These are phyloP conservation scores for Drosophila rufa DNA, from an alignment of 1,140 invertebrate genomes.

Conservation along the genomic window DNA sequence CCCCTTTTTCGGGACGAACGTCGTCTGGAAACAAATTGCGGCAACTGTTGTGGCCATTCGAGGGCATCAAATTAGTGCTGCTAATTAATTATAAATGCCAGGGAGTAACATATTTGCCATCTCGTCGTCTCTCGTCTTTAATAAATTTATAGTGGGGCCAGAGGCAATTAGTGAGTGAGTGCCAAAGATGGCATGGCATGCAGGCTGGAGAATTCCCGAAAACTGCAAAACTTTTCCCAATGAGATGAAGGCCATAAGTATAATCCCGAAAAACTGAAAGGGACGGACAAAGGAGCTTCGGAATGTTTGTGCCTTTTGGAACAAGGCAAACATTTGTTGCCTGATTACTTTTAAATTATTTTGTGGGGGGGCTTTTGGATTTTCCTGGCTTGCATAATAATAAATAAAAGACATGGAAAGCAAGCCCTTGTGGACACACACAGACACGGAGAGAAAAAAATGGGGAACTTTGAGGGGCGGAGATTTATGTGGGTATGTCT, in stretches of 20 bases:
- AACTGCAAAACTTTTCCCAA: slow-evolving; percentile 15
- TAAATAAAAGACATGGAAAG: slow-evolving; percentile 66
- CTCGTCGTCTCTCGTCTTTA: slow-evolving; percentile 54
- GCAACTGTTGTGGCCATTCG: slow-evolving; percentile 48
- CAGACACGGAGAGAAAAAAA: slow-evolving; percentile 45
- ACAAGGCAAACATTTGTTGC: slow-evolving; percentile 81
- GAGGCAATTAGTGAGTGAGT: slow-evolving; percentile 63
- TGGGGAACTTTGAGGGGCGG: neutral
- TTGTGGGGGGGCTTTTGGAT: slow-evolving; percentile 66
- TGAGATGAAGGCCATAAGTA: slow-evolving; percentile 13
- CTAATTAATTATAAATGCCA: slow-evolving; percentile 79
- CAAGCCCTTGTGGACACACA: slow-evolving; percentile 30
- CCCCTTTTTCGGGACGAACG: neutral
- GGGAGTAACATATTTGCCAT: slow-evolving; percentile 40
- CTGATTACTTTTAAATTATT: slow-evolving; percentile 85
- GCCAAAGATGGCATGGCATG: slow-evolving; percentile 30
- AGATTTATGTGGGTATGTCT: slow-evolving; percentile 10
- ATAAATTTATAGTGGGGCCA: slow-evolving; percentile 75
- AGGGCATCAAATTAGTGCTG: slow-evolving; percentile 66
- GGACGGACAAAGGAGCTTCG: slow-evolving; percentile 10
- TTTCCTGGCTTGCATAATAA: slow-evolving; percentile 72
- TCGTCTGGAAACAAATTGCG: slow-evolving; percentile 30
- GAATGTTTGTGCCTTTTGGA: slow-evolving; percentile 28
- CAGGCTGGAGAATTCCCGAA: slow-evolving; percentile 7
- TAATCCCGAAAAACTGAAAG: slow-evolving; percentile 31